Evolutionary conservation across 2,113 vertebrate genomes (phyloP).

Genomic region (Pogona vitticeps): DNA sequence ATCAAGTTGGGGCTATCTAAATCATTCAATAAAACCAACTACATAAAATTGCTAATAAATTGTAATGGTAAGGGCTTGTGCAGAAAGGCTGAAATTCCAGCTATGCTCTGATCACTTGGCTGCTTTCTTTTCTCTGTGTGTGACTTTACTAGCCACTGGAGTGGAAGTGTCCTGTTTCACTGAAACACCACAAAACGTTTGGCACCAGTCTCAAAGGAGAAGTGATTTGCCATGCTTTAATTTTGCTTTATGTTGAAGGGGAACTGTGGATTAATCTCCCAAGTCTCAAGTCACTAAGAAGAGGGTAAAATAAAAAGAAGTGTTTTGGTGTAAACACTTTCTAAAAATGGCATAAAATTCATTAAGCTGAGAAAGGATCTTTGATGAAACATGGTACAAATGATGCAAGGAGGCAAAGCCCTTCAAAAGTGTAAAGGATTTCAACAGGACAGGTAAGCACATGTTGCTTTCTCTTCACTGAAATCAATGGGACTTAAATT

Average conservation of each 20-base stretch:
- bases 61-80: slow-evolving; percentile 40
- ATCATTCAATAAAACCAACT: slow-evolving; percentile 61
- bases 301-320: slow-evolving; percentile 49
- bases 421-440: not conserved
- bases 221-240: slow-evolving; percentile 55
- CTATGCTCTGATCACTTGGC: slow-evolving; percentile 42
- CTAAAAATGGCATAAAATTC: slow-evolving; percentile 1
- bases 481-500: not conserved
- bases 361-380: slow-evolving; percentile 42
- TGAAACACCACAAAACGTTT: slow-evolving; percentile 56
- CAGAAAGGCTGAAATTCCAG: slow-evolving; percentile 56
- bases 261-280: slow-evolving; percentile 56
- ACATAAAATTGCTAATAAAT: slow-evolving; percentile 60
- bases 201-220: slow-evolving; percentile 53
- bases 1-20: slow-evolving; percentile 58
- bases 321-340: slow-evolving; percentile 27
- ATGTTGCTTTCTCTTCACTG: not conserved
- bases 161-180: slow-evolving; percentile 60
- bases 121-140: slow-evolving; percentile 48
- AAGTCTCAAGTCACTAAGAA: slow-evolving; percentile 64
- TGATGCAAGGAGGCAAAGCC: slow-evolving; percentile 44
- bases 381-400: slow-evolving; percentile 23
- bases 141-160: slow-evolving; percentile 68
- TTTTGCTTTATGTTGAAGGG: slow-evolving; percentile 63
- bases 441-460: not conserved